These are phyloP conservation scores for Gouania willdenowi DNA, from an alignment of 2,797 vertebrate species.

Conservation along the genomic window DNA sequence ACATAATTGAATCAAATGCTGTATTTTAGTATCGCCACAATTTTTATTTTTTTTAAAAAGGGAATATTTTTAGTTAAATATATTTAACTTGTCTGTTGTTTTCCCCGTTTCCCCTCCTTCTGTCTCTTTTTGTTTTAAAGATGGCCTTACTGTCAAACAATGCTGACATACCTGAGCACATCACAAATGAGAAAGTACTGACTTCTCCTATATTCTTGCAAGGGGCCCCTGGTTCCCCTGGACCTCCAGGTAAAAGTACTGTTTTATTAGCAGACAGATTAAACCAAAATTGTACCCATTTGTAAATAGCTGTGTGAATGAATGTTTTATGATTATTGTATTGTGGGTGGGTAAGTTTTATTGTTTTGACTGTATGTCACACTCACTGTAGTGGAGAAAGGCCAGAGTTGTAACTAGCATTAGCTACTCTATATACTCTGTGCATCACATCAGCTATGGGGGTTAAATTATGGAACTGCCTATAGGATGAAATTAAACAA, in stretches of 20 bases:
- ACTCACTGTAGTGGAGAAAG: too few species aligned
- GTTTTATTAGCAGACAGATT: too few species aligned
- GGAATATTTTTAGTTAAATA: neutral
- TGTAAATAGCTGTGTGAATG: too few species aligned
- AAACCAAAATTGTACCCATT: too few species aligned
- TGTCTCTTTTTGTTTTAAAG: slow-evolving; percentile 57
- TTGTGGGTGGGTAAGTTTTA: too few species aligned
- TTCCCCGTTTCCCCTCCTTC: neutral
- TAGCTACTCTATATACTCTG: too few species aligned
- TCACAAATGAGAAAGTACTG: slow-evolving; percentile 83
- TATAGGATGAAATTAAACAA: too few species aligned
- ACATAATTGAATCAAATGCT: neutral
- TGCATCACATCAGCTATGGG: too few species aligned
- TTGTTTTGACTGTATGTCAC: too few species aligned
- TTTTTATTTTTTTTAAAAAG: slow-evolving; percentile 6
- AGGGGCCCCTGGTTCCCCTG: slow-evolving; percentile 88
- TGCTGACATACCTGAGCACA: slow-evolving; percentile 85
- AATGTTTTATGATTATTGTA: too few species aligned
- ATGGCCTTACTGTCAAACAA: slow-evolving; percentile 87
- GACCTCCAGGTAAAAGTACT: slow-evolving; percentile 86
- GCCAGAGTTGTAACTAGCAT: too few species aligned
- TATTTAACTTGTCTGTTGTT: neutral
- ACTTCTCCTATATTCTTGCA: slow-evolving; percentile 82
- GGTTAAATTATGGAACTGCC: too few species aligned
- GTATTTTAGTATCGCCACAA: neutral